Conservation (phyloP, 2,113 vertebrate species). For the Anas platyrhynchos region DNA sequence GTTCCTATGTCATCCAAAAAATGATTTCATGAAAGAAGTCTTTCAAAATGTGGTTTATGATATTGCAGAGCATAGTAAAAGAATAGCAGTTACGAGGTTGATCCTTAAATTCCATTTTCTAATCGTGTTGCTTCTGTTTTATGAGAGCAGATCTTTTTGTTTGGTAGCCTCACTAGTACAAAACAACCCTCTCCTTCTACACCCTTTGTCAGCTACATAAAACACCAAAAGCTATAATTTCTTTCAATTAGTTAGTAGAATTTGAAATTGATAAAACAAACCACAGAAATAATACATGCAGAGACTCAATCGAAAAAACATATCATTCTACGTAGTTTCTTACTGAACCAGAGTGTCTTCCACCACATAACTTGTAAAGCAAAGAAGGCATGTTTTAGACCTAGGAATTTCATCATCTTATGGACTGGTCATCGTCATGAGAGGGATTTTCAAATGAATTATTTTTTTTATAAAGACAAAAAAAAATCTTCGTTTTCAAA, state of each 20-base stretch:
- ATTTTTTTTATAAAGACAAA: background rate
- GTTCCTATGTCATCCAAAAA: background rate
- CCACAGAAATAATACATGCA: background rate
- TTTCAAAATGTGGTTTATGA: background rate
- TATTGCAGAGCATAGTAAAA: background rate
- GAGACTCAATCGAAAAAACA: background rate
- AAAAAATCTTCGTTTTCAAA: background rate
- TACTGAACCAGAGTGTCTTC: background rate
- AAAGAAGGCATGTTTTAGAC: background rate
- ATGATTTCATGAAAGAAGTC: background rate
- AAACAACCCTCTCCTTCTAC: background rate
- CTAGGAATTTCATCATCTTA: background rate
- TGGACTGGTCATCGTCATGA: background rate
- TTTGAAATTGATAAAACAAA: background rate
- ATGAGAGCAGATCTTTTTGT: background rate
- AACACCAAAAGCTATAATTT: background rate
- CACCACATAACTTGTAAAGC: background rate
- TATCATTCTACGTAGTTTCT: background rate
- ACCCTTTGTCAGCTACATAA: background rate
- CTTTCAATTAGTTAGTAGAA: background rate
- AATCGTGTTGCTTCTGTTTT: background rate
- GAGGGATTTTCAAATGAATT: background rate
- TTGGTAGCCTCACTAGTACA: background rate
- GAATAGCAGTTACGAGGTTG: rapidly evolving
- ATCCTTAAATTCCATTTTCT: background rate